Percentiles rank a stretch among this genome's conserved stretches.
Evolutionary conservation across 2,888 invertebrate species (phyloP).

Genomic region (Nemapogon koenigi): DNA sequence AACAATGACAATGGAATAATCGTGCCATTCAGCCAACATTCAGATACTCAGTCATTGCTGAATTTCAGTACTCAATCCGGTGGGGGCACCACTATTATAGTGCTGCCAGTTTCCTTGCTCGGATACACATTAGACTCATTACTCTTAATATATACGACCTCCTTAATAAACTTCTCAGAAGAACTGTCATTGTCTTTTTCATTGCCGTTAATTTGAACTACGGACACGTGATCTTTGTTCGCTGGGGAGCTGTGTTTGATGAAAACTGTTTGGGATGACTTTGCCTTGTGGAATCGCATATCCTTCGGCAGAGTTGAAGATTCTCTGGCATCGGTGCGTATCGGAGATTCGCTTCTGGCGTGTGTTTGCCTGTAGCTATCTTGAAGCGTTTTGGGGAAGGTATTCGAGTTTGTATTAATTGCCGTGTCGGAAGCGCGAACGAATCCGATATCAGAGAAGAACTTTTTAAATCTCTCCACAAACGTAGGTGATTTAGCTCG

Average conservation of each 20-base stretch:
- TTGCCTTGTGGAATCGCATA: conserved; percentile 50
- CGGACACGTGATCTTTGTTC: conserved; percentile 39
- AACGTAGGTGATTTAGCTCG: conserved; percentile 52
- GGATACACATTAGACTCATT: conserved; percentile 44
- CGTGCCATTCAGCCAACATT: too few species aligned
- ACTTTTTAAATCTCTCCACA: conserved; percentile 54
- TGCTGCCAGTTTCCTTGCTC: conserved; percentile 47
- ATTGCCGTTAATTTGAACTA: conserved; percentile 46
- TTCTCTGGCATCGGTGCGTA: conserved; percentile 26
- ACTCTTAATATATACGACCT: conserved; percentile 39
- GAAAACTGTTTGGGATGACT: conserved; percentile 51
- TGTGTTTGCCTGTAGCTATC: conserved; percentile 35
- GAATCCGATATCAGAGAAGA: conserved; percentile 48
- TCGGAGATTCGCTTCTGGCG: conserved; percentile 21
- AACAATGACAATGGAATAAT: too few species aligned
- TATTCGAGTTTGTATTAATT: conserved; percentile 24
- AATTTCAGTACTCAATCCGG: conserved; percentile 52
- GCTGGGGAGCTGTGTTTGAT: conserved; percentile 42
- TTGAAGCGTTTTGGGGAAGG: conserved; percentile 41
- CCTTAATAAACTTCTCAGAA: conserved; percentile 32
- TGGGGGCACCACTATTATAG: conserved; percentile 50
- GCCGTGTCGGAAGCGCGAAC: conserved; percentile 30
- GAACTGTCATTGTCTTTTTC: conserved; percentile 32
- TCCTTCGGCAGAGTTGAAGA: conserved; percentile 51
- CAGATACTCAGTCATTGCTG: too few species aligned